Evolutionary conservation across 1,140 invertebrate genomes (phyloP).

Genomic region (Dendroctonus valens): DNA sequence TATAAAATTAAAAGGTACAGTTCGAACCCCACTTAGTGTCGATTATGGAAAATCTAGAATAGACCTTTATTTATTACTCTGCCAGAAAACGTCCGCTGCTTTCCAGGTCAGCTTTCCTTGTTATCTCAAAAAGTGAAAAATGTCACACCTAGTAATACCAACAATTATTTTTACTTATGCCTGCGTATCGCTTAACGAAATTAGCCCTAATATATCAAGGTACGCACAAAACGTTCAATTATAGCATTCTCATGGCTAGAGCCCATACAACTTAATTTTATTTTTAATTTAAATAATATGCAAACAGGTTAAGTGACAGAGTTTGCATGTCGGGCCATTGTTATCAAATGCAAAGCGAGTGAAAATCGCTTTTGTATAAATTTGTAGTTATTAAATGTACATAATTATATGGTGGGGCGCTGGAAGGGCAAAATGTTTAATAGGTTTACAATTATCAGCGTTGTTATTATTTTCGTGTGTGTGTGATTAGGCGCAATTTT

Average conservation of each 20-base stretch:
- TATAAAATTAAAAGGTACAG: no score
- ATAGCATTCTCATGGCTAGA: constrained; percentile 25
- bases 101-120: no score
- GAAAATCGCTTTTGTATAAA: constrained; percentile 32
- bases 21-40: no score
- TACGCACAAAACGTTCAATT: constrained; percentile 1
- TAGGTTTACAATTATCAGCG: constrained; percentile 10
- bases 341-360: constrained; percentile 9
- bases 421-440: constrained; percentile 22
- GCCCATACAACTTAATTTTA: constrained; percentile 35
- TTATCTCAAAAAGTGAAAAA: no score
- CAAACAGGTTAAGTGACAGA: constrained; percentile 33
- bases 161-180: no score
- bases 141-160: no score
- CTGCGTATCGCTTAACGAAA: constrained; percentile 3
- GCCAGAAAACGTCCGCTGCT: no score
- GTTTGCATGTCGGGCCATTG: constrained; percentile 25
- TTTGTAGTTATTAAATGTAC: constrained; percentile 27
- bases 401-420: constrained; percentile 20
- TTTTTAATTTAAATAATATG: constrained; percentile 37
- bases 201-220: constrained; percentile 9
- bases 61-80: no score
- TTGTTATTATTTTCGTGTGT: constrained; percentile 12
- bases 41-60: no score
- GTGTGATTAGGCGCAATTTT: constrained; percentile 6